Conservation (phyloP, 2,888 invertebrate species). For the Caenorhabditis drosophilae region DNA sequence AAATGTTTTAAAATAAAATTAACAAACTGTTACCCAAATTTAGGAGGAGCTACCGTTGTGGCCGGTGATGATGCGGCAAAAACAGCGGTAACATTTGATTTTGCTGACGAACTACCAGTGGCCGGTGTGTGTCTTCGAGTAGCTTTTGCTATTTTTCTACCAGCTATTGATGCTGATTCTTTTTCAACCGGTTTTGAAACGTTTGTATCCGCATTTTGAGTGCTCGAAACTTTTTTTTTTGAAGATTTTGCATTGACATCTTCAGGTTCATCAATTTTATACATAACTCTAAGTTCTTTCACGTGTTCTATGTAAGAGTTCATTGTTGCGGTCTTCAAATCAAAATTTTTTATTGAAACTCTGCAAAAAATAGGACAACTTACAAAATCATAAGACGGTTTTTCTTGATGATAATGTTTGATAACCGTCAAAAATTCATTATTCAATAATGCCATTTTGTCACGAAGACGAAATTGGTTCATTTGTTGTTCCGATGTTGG, state of each 20-base stretch:
- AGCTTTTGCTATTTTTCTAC: conserved; percentile 26
- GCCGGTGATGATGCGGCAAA: conserved; percentile 27
- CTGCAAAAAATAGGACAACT: conserved; percentile 5
- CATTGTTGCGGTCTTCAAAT: conserved; percentile 40
- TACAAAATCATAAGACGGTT: conserved; percentile 33
- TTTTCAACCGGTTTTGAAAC: not conserved
- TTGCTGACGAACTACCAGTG: conserved; percentile 3
- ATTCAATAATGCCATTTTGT: conserved; percentile 33
- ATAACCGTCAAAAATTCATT: conserved; percentile 26
- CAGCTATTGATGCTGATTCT: not conserved
- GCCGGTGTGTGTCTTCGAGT: conserved; percentile 7
- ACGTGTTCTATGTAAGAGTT: conserved; percentile 43
- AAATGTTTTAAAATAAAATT: too few relatives aligned
- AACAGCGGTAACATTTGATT: conserved; percentile 4
- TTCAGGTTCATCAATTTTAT: conserved; percentile 13
- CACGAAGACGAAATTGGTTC: conserved; percentile 31
- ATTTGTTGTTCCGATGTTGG: conserved; percentile 37
- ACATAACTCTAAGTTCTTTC: conserved; percentile 27
- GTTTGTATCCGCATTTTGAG: too few relatives aligned
- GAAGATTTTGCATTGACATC: not conserved
- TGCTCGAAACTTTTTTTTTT: not conserved
- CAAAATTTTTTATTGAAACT: not conserved
- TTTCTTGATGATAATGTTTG: conserved; percentile 21
- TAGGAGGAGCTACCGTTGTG: conserved; percentile 6
- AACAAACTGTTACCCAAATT: conserved; percentile 32